Base-by-base conservation (phyloP, 1,140 invertebrate genomes). In the Drosophila funebris region DNA sequence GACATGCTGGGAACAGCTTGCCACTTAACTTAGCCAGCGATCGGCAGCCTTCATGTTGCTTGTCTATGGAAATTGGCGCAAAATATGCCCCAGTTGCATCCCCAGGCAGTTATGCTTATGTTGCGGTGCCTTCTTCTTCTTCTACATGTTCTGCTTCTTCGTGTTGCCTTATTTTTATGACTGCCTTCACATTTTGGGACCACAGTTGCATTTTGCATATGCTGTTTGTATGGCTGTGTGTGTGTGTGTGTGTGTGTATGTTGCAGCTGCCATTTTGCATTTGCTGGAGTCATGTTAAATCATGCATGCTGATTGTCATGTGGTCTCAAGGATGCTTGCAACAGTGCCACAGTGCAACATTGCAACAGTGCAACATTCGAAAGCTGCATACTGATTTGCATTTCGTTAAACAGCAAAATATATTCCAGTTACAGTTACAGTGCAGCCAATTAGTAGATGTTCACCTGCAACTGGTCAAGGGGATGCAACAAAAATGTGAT, bases 301-400 rank as follows among this genome's bases (percentile, higher is more conserved):
- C 79, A 88, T 88, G 83, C 84, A 88, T 89, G 84, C 83, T 76
- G 84, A 88, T 88, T 88, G 83, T 79, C 76, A 75, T 88, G 76
- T 76, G 83, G 76, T 72, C 69, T 66, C 58, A 58, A 61, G 58
- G 58, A 75, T 87, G 70, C 63, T 62, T 41, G 43, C 50, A 62
- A 56, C 56, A 58, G 52, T 58, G 67, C 57, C 62, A 56, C 61
- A 57, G 57, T 22, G 24, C 68, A 58, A 61, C 57, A 46, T 39
- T 16, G 67, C 57, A 66, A 56, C 61, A 57, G 57, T 22, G 24
- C 68, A 58, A 61, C 57, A 46, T 39, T 16, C 31, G 14, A 14
- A 9, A 27, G 16, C 33, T 37, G 39, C 60, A 56, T 57, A 52
- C 36, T 53, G 58, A 64, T 71, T 75, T 71, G 60, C 60, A 75